Evolutionary conservation across 2,797 vertebrate genomes (phyloP).

Genomic region (Chlorospingus semifuscus): DNA sequence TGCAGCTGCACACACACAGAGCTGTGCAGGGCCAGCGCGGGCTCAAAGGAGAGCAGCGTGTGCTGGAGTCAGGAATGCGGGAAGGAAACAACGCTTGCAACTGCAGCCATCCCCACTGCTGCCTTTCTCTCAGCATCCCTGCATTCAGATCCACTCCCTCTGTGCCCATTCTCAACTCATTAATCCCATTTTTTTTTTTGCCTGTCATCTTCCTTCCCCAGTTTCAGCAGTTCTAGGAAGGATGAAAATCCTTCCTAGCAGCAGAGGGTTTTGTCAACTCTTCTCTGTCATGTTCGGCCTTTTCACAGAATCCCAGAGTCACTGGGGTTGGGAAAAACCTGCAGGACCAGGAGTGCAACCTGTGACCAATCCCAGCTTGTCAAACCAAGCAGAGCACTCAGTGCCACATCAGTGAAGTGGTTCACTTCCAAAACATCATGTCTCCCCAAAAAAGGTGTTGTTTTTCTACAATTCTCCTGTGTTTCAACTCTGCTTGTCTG

Average conservation of each 20-base stretch:
- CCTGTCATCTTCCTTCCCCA: neutral
- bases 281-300: neutral
- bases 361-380: neutral
- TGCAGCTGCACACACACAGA: neutral
- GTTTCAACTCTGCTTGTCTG: neutral
- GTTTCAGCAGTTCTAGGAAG: neutral
- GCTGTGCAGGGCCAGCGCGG: neutral
- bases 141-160: neutral
- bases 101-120: neutral
- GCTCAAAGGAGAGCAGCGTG: neutral
- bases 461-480: neutral
- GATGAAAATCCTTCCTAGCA: neutral
- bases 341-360: neutral
- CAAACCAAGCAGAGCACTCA: neutral
- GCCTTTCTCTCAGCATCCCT: neutral
- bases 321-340: neutral
- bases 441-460: rapidly evolving
- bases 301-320: neutral
- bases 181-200: neutral
- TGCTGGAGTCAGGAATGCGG: neutral
- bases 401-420: neutral
- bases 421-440: neutral
- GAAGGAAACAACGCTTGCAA: neutral
- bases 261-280: neutral
- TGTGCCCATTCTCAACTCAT: neutral